Evolutionary conservation across 1,140 invertebrate species (phyloP), one percentile per base, ranked within the genome.

Genomic region (Bombyx mandarina): DNA sequence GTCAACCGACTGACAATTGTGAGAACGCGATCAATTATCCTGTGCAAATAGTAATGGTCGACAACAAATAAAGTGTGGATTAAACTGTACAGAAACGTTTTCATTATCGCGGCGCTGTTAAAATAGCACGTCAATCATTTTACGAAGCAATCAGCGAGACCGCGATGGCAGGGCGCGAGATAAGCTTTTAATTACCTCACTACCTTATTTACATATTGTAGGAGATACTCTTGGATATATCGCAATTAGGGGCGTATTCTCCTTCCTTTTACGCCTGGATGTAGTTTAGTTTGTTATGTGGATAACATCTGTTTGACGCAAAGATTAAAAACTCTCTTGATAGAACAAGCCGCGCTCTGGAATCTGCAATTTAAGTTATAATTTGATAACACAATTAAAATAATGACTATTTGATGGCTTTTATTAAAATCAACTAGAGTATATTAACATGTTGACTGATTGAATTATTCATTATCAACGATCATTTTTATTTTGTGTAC

Each of bases 11-110:
- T 82, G 83, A 85, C 83, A 79, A 85, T 86, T 86, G 83, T 86
- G 83, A 85, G 83, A 86, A 84, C 80, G 62, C 79, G 81, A 83
- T 83, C 83, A 86, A 85, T 86, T 86, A 85, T 83, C 71, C 63
- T 69, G 70, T 67, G 77, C 71, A 85, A 82, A 83, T 86, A 83
- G 76, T 82, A 81, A 86, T 82, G 78, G 83, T 82, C 75, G 77
- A 83, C 77, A 81, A 76, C 74, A 75, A 82, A 82, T 73, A 77
- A 76, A 69, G 64, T 70, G 75, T 65, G 71, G 78, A 79, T 76
- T 75, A 77, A 69, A 82, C 70, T 73, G 70, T 59, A 49, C 54
- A 60, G 60, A 71, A 78, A 81, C 78, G 72, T 83, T 81, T 84
- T 77, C 79, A 85, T 81, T 85, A 85, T 82, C 81, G 69, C 69